Percentiles rank a stretch among this genome's conserved stretches.
These are phyloP conservation scores for Ianthella basta DNA, from an alignment of 37 sponge, comb jelly and placozoan genomes.

Conservation along the genomic window DNA sequence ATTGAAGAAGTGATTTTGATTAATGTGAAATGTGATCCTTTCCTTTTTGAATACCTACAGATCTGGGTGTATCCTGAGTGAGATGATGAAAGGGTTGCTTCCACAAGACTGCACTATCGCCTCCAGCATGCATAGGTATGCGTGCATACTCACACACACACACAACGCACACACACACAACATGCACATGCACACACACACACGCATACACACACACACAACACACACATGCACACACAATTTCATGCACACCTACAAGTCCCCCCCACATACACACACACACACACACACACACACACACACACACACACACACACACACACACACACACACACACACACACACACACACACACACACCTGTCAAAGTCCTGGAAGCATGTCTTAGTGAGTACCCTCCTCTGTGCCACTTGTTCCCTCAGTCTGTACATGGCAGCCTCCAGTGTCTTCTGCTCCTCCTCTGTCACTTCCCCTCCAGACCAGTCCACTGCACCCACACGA, in stretches of 20 bases:
- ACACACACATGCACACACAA: constrained; percentile 15
- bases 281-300: constrained; percentile 36
- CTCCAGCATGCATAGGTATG: too few relatives aligned
- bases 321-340: constrained; percentile 34
- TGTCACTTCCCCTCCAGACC: constrained; percentile 27
- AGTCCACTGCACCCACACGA: constrained; percentile 47
- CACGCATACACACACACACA: constrained; percentile 36
- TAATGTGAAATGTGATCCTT: too few relatives aligned
- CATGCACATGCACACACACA: too few relatives aligned
- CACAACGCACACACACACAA: too few relatives aligned
- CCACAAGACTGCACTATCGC: too few relatives aligned
- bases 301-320: constrained; percentile 29
- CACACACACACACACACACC: constrained; percentile 40
- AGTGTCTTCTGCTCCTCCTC: constrained; percentile 36
- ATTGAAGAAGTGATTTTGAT: too few relatives aligned
- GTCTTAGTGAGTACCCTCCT: constrained; percentile 73
- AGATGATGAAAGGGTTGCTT: too few relatives aligned
- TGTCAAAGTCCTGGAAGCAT: constrained; percentile 90
- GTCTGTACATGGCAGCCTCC: constrained; percentile 53
- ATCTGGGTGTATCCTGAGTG: too few relatives aligned
- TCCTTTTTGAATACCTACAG: too few relatives aligned
- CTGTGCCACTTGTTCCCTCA: constrained; percentile 66
- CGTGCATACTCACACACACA: too few relatives aligned
- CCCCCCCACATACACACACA: too few relatives aligned
- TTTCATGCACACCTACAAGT: too few relatives aligned